Conservation (phyloP, 2,113 vertebrate species). For the Sinocyclocheilus maitianheensis region DNA sequence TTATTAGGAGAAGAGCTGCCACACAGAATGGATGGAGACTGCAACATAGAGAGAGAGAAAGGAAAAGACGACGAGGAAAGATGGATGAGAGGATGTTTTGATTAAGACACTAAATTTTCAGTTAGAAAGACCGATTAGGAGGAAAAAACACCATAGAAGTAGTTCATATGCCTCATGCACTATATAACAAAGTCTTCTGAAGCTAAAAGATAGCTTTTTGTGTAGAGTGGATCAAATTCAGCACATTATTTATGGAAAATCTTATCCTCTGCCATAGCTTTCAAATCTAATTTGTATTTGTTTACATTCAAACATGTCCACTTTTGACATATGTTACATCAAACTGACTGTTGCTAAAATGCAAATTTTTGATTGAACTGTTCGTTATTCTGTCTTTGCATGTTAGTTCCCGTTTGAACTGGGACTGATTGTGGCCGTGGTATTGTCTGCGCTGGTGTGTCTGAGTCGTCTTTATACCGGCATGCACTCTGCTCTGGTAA, state of each 20-base stretch:
- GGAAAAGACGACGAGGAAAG: slow-evolving; percentile 6
- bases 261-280: neutral
- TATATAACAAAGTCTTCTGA: neutral
- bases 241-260: neutral
- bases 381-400: neutral
- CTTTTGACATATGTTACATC: neutral
- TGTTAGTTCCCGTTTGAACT: slow-evolving; percentile 85
- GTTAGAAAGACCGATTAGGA: neutral
- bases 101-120: neutral
- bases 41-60: neutral
- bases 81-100: slow-evolving; percentile 14
- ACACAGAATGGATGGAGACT: neutral
- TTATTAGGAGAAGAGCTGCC: slow-evolving; percentile 19
- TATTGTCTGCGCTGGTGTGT: slow-evolving; percentile 86
- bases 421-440: slow-evolving; percentile 79
- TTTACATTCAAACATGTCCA: neutral
- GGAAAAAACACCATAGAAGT: neutral
- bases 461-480: slow-evolving; percentile 94
- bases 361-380: neutral
- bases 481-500: slow-evolving; percentile 96
- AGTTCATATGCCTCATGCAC: neutral
- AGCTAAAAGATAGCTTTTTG: neutral
- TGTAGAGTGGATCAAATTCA: neutral
- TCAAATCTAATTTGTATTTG: neutral
- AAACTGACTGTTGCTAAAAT: neutral